Base-by-base conservation (phyloP, 2,888 invertebrate genomes). In the Tetranychus truncatus region DNA sequence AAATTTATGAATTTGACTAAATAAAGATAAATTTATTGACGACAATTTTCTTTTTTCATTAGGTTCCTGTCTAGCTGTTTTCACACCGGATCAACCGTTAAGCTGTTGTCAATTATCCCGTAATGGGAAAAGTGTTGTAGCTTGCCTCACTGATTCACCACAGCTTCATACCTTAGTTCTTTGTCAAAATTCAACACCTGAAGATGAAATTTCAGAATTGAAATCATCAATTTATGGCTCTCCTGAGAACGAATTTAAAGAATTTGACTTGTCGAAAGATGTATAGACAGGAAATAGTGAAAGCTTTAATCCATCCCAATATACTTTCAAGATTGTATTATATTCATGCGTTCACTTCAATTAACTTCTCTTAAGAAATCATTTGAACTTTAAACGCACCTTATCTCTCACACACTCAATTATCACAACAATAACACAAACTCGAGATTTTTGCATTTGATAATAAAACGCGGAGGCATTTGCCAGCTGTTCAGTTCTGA, bases 41-140 rank as follows among this genome's bases (percentile, higher is more conserved):
- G 7, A 18, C 6, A 24, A 9, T 21, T 20, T 69, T 69, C 24
- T 6, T 45, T 20, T 72, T 34, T 6, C 20, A 6, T 44, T 44
- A 5, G 72, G 72, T 45, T 45, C 34, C 18, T 73, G 73, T 55
- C 15, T 73, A 34, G 65, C 55, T 34, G 65, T 65, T 15, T 73
- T 65, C 21, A 73, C 73, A 18, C 73, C 73, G 6, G 73, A 73
- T 73, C n/a, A 24, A 7, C 65, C 73, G 5, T 21, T 73, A 24
- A 73, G 73, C 24, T 73, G 73, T n/a, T 73, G 73, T 55, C 55
- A 20, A 15, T 21, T 73, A n/a, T 65, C 65, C 3, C n/a, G 34
- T 34, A 73, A 65, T 55, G 73, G 73, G 9, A 55, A 65, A 65
- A 34, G 45, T n/a, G 65, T 73, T 21, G 20, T 73, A 9, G 18